Percentiles rank a stretch among this genome's conserved stretches.
Evolutionary conservation across 35 echinoderm and acorn worm species (phyloP).

Genomic region (Chiridota heheva): DNA sequence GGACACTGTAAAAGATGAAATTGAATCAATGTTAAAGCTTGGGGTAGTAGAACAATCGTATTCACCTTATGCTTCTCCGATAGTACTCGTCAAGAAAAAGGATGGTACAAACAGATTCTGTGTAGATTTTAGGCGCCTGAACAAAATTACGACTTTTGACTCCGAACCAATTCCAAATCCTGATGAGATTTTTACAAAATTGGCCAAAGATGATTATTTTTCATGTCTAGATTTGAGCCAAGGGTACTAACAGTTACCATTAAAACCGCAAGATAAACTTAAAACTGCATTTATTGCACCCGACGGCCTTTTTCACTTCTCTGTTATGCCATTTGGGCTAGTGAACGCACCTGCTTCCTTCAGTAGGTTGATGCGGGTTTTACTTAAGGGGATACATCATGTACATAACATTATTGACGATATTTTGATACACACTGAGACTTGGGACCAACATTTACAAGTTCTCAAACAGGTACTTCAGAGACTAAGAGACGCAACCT

Average conservation of each 20-base stretch:
- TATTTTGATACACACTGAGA: slow-evolving; percentile 33
- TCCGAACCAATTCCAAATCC: slow-evolving; percentile 49
- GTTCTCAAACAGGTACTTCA: slow-evolving; percentile 9
- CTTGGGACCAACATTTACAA: slow-evolving; percentile 28
- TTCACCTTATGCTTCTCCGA: slow-evolving; percentile 41
- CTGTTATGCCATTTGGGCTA: slow-evolving; percentile 45
- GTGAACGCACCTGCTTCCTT: slow-evolving; percentile 49
- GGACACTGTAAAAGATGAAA: slow-evolving; percentile 39
- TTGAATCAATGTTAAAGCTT: slow-evolving; percentile 53
- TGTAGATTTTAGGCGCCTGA: slow-evolving; percentile 37
- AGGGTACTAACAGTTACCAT: slow-evolving; percentile 56
- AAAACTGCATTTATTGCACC: slow-evolving; percentile 49
- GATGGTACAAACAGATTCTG: slow-evolving; percentile 64
- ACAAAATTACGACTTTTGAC: slow-evolving; percentile 32
- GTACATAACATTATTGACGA: slow-evolving; percentile 46
- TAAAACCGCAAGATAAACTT: slow-evolving; percentile 1
- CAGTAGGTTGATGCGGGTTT: slow-evolving; percentile 12
- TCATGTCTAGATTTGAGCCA: slow-evolving; percentile 43
- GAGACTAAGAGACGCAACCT: slow-evolving; percentile 10
- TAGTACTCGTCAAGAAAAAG: slow-evolving; percentile 53
- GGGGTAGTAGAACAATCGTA: slow-evolving; percentile 39
- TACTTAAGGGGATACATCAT: slow-evolving; percentile 2
- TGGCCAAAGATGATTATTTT: slow-evolving; percentile 24
- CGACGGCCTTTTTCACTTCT: slow-evolving; percentile 37
- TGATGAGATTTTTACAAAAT: slow-evolving; percentile 35